Conservation (phyloP, 1,140 invertebrate species). For the Nebria ingens region DNA sequence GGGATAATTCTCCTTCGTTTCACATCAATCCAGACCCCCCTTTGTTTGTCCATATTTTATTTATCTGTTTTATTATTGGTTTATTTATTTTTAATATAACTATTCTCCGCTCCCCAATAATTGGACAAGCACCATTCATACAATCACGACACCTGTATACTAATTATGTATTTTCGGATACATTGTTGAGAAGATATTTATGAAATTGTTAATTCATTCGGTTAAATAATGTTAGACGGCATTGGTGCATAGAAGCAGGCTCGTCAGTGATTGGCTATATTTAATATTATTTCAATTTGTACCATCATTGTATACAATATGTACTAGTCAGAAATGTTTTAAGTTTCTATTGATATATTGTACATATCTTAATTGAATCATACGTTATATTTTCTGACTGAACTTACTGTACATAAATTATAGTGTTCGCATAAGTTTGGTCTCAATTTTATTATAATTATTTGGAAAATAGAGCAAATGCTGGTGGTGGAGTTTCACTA, state of each 20-base stretch:
- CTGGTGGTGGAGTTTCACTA: background rate
- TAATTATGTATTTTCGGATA: too few relatives aligned
- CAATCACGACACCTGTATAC: too few relatives aligned
- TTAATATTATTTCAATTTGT: background rate
- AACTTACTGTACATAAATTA: slow-evolving; percentile 3
- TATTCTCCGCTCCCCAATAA: too few relatives aligned
- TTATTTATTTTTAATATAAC: slow-evolving; percentile 1
- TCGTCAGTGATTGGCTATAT: too few relatives aligned
- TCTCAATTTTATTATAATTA: too few relatives aligned
- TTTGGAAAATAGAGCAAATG: too few relatives aligned
- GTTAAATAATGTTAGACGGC: background rate
- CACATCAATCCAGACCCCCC: background rate
- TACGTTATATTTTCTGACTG: slow-evolving; percentile 8
- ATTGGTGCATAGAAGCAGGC: too few relatives aligned
- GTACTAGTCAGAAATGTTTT: slow-evolving; percentile 9
- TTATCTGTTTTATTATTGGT: background rate
- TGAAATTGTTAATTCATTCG: too few relatives aligned
- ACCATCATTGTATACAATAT: slow-evolving; percentile 8
- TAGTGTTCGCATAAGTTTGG: background rate
- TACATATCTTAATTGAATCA: slow-evolving; percentile 7
- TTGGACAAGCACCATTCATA: too few relatives aligned
- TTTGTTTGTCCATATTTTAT: background rate
- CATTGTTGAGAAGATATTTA: too few relatives aligned
- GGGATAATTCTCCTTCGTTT: background rate
- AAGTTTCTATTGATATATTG: background rate